These are phyloP conservation scores for Drosophila ogumai DNA, from an alignment of 1,140 invertebrate species.

Conservation along the genomic window DNA sequence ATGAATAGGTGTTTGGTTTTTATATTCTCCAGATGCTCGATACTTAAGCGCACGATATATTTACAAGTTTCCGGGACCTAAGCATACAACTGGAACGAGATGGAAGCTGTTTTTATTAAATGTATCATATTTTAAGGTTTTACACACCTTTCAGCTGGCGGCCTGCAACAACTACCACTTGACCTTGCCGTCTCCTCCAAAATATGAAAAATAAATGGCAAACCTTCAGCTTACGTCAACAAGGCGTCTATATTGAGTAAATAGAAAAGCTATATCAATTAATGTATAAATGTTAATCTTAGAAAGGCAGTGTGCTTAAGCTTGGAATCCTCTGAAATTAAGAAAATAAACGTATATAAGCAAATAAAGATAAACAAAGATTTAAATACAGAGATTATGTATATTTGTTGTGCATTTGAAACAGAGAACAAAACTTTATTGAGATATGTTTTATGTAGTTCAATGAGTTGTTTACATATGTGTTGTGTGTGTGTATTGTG, in stretches of 20 bases:
- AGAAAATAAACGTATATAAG: constrained; percentile 13
- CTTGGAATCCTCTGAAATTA: neutral
- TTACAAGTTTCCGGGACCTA: constrained; percentile 53
- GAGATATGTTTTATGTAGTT: constrained; percentile 51
- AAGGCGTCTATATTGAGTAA: constrained; percentile 42
- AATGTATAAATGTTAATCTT: neutral
- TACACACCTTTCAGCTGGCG: constrained; percentile 41
- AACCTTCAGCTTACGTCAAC: constrained; percentile 41
- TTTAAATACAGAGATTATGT: constrained; percentile 11
- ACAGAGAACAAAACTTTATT: constrained; percentile 83
- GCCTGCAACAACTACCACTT: constrained; percentile 26
- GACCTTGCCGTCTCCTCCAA: constrained; percentile 13
- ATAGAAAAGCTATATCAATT: neutral
- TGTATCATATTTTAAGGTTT: neutral
- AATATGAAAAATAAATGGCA: constrained; percentile 27
- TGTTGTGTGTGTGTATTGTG: constrained; percentile 13
- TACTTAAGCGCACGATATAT: constrained; percentile 48
- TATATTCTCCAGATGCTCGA: constrained; percentile 8
- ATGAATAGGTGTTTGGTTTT: constrained; percentile 46
- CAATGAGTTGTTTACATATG: constrained; percentile 42
- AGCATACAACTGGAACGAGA: constrained; percentile 52
- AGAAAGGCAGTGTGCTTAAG: neutral
- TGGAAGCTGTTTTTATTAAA: neutral
- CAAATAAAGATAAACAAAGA: constrained; percentile 10
- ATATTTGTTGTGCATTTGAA: constrained; percentile 56